phyloP scores from a whole-genome alignment of 2,113 vertebrate species.

The Lynx canadensis region DNA sequence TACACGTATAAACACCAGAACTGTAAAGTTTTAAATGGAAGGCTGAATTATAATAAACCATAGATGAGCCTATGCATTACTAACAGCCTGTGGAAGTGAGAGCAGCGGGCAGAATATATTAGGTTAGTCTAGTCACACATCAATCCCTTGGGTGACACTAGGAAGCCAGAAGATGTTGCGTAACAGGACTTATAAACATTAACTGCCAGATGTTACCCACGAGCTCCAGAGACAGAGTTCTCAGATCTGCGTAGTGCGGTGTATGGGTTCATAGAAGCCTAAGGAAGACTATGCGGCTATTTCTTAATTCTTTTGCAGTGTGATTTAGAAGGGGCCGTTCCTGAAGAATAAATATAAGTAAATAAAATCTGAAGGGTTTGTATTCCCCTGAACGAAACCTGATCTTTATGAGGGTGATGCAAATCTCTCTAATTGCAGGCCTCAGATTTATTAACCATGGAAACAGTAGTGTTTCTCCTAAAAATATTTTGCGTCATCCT shows the following conservation, averaged over 20 bases:
- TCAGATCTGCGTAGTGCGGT: slow-evolving; percentile 65
- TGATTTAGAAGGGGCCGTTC: slow-evolving; percentile 40
- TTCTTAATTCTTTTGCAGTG: not conserved
- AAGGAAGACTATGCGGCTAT: slow-evolving; percentile 9
- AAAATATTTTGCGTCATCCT: not conserved
- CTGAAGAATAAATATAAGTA: slow-evolving; percentile 7
- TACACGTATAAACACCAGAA: not conserved
- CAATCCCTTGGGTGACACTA: slow-evolving; percentile 69
- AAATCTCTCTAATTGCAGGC: slow-evolving; percentile 1
- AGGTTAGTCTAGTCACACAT: slow-evolving; percentile 77
- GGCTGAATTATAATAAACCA: not conserved
- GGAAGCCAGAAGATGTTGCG: slow-evolving; percentile 78
- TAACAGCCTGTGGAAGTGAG: slow-evolving; percentile 51
- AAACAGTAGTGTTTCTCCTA: not conserved
- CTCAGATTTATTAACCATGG: not conserved
- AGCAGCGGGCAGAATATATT: slow-evolving; percentile 15
- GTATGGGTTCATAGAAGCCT: slow-evolving; percentile 78
- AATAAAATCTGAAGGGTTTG: slow-evolving; percentile 46
- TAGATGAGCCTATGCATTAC: not conserved
- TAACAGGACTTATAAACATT: slow-evolving; percentile 80
- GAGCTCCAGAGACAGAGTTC: slow-evolving; percentile 75
- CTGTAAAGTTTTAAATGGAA: not conserved
- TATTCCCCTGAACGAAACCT: slow-evolving; percentile 17
- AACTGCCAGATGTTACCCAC: slow-evolving; percentile 82
- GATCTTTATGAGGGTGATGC: not conserved